Conservation (phyloP, 2,797 vertebrate species). For the Pristis pectinata region DNA sequence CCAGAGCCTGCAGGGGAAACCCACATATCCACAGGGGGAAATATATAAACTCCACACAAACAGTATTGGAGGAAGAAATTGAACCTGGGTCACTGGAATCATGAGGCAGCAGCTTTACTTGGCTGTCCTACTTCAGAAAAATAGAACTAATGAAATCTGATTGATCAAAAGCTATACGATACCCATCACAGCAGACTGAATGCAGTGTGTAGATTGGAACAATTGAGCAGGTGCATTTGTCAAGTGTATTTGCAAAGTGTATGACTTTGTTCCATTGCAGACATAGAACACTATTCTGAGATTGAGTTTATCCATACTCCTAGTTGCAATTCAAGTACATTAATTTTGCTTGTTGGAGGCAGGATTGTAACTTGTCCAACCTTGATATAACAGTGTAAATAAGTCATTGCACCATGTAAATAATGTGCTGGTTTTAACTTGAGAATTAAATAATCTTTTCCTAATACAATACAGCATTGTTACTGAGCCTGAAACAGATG, state of each 20-base stretch:
- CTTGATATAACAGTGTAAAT: background rate
- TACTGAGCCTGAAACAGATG: background rate
- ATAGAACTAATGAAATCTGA: too few relatives aligned
- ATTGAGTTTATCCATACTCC: background rate
- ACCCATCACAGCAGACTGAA: background rate
- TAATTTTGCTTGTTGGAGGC: background rate
- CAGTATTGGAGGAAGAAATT: too few relatives aligned
- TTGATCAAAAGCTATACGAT: background rate
- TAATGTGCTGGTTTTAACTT: background rate
- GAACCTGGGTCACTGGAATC: too few relatives aligned
- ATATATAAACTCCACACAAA: too few relatives aligned
- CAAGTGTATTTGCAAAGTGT: too few relatives aligned
- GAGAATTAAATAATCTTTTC: conserved; percentile 12
- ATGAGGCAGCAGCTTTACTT: too few relatives aligned
- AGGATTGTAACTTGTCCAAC: background rate
- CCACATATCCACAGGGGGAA: too few relatives aligned
- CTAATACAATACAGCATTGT: background rate
- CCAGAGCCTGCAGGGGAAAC: too few relatives aligned
- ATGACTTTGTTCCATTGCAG: too few relatives aligned
- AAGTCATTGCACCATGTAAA: background rate
- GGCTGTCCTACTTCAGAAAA: too few relatives aligned
- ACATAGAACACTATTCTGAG: background rate
- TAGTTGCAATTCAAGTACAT: background rate
- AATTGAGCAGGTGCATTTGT: background rate
- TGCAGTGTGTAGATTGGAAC: background rate